Evolutionary conservation across 2,797 vertebrate genomes (phyloP).

Genomic region (Acrocephalus scirpaceus): DNA sequence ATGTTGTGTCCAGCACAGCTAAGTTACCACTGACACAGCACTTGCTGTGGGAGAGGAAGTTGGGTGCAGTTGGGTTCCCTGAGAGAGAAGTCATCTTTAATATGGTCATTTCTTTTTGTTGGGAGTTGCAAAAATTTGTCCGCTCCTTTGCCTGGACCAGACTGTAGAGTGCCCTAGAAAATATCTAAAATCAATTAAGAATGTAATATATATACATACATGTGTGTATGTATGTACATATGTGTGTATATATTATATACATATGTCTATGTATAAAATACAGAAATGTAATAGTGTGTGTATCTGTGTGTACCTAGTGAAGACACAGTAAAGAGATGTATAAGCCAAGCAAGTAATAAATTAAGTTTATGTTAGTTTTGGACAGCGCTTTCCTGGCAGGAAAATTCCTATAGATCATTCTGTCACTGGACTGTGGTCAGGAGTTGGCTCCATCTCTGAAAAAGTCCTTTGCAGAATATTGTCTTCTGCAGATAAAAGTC

Average conservation of each 20-base stretch:
- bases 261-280: background rate
- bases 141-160: background rate
- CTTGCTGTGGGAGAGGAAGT: background rate
- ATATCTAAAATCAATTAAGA: background rate
- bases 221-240: too few species aligned
- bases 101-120: background rate
- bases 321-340: background rate
- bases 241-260: accelerated
- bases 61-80: background rate
- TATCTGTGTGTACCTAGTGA: background rate
- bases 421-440: background rate
- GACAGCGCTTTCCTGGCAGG: background rate
- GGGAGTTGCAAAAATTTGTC: background rate
- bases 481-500: background rate
- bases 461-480: background rate
- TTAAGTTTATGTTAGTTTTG: background rate
- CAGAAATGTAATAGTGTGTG: background rate
- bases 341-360: background rate
- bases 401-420: background rate
- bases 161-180: background rate
- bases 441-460: background rate
- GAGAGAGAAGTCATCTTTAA: background rate
- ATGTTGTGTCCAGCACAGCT: background rate
- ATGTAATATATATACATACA: background rate
- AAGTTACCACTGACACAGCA: background rate